Evolutionary conservation across 2,888 invertebrate genomes (phyloP).

Genomic region (Synergus laeviventris): DNA sequence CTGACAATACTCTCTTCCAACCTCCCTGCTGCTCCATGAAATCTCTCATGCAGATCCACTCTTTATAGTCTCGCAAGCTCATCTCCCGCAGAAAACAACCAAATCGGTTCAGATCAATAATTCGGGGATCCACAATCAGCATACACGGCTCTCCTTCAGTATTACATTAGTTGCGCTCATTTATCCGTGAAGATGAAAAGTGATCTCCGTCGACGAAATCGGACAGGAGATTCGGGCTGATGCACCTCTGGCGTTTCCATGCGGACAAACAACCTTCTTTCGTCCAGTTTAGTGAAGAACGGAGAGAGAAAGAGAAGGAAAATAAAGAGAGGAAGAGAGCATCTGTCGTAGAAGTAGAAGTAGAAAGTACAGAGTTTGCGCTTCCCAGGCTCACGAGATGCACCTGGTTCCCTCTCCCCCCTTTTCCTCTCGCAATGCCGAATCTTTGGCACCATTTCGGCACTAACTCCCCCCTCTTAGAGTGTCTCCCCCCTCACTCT

Average conservation of each 20-base stretch:
- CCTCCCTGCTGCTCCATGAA: neutral
- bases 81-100: neutral
- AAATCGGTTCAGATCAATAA: constrained; percentile 11
- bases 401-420: constrained; percentile 70
- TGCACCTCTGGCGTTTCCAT: constrained; percentile 55
- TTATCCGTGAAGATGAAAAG: constrained; percentile 53
- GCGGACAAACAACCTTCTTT: constrained; percentile 58
- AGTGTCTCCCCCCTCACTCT: constrained; percentile 41
- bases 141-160: constrained; percentile 10
- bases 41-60: constrained; percentile 15
- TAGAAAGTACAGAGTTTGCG: constrained; percentile 67
- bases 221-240: constrained; percentile 57
- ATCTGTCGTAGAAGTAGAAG: constrained; percentile 53
- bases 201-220: constrained; percentile 51
- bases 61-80: constrained; percentile 19
- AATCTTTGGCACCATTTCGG: constrained; percentile 29
- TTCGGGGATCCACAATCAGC: constrained; percentile 9
- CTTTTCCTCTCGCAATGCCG: constrained; percentile 42
- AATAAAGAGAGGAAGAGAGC: constrained; percentile 43
- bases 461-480: constrained; percentile 33
- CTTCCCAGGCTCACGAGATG: constrained; percentile 74
- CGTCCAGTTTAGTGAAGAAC: constrained; percentile 43
- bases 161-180: constrained; percentile 51
- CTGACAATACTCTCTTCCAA: neutral
- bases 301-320: constrained; percentile 40